A percentile compares a stretch with the other conserved stretches of the same genome.
These are phyloP conservation scores for Sigmodon hispidus DNA, from an alignment of 2,113 vertebrate genomes.

Conservation along the genomic window DNA sequence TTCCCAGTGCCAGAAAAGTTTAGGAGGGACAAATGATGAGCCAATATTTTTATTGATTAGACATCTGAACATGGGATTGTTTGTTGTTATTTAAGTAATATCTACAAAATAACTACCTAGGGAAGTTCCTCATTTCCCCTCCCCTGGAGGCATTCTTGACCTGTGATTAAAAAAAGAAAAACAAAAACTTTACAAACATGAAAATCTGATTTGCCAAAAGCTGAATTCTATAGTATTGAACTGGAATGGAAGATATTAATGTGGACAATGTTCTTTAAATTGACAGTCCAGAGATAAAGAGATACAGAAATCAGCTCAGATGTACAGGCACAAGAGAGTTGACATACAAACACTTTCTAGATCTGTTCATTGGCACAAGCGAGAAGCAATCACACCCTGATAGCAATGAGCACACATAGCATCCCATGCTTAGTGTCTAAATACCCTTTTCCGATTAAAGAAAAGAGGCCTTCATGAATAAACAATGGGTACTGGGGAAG, in stretches of 20 bases:
- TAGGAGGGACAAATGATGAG: not conserved
- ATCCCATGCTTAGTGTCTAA: constrained; percentile 55
- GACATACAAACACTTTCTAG: not conserved
- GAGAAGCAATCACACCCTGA: not conserved
- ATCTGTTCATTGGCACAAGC: not conserved
- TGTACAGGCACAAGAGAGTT: not conserved
- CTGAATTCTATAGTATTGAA: not conserved
- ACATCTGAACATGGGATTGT: not conserved
- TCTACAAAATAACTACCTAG: constrained; percentile 37
- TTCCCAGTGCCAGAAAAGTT: not conserved
- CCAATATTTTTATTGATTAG: constrained; percentile 8
- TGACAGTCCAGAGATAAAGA: not conserved
- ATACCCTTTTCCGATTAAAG: not conserved
- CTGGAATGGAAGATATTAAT: constrained; percentile 4
- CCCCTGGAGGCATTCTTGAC: constrained; percentile 17
- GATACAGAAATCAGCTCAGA: not conserved
- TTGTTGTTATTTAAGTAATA: not conserved
- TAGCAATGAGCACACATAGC: not conserved
- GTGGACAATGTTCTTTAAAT: not conserved
- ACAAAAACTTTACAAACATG: constrained; percentile 13
- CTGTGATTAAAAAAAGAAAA: not conserved
- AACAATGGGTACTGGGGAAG: not conserved
- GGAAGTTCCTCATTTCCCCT: not conserved
- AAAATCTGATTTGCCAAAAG: constrained; percentile 13
- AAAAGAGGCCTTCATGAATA: not conserved